These are phyloP conservation scores for Diachasma alloeum DNA, from an alignment of 1,140 invertebrate species.

Conservation along the genomic window DNA sequence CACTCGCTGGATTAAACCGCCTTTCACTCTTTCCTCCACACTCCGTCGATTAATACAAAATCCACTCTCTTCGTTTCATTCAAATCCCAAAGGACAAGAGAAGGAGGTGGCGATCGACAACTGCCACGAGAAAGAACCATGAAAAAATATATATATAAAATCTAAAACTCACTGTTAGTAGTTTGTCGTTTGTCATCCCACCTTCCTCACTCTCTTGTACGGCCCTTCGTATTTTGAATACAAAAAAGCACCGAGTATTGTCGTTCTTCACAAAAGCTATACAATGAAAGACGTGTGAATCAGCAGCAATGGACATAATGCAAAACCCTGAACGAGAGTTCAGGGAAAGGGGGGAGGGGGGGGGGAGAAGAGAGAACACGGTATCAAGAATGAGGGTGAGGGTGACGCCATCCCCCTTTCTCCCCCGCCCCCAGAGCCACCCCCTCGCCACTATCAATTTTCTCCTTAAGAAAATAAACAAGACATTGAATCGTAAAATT, in stretches of 20 bases:
- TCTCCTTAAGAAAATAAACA: not conserved
- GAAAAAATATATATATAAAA: not conserved
- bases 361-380: not conserved
- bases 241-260: constrained; percentile 52
- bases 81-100: not conserved
- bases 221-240: constrained; percentile 42
- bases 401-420: not conserved
- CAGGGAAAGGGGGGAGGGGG: constrained; percentile 24
- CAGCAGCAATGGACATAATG: constrained; percentile 62
- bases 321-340: constrained; percentile 48
- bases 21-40: not conserved
- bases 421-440: not conserved
- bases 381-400: constrained; percentile 13
- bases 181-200: constrained; percentile 20
- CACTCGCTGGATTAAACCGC: not conserved
- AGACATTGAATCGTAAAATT: not conserved
- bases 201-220: constrained; percentile 43
- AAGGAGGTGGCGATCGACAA: not conserved
- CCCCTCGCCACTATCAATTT: constrained; percentile 40
- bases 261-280: constrained; percentile 51
- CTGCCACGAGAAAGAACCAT: not conserved
- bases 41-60: not conserved
- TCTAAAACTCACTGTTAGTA: constrained; percentile 12
- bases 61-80: not conserved
- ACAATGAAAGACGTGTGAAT: constrained; percentile 61